phyloP scores from a whole-genome alignment of 2,113 vertebrate genomes.

The Clarias magur region DNA sequence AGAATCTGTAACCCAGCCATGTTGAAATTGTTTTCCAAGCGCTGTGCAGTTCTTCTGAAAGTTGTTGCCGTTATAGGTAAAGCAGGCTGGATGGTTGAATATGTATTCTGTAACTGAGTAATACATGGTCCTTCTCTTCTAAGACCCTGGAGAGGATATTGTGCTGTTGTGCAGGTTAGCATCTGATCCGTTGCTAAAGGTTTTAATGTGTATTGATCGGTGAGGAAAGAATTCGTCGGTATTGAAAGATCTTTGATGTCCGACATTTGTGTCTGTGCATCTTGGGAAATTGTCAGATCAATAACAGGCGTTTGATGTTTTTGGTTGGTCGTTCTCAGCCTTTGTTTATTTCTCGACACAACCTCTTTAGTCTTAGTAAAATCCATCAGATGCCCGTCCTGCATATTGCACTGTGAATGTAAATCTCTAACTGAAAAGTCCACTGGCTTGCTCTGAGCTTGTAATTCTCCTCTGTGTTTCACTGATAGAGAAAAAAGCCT shows the following conservation, averaged over 20 bases:
- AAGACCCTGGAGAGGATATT: conserved; percentile 1
- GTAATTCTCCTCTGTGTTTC: conserved; percentile 52
- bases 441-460: conserved; percentile 72
- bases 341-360: conserved; percentile 73
- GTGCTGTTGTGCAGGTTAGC: neutral
- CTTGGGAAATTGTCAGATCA: conserved; percentile 74
- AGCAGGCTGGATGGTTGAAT: conserved; percentile 10
- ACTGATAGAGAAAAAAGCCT: conserved; percentile 40
- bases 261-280: conserved; percentile 33
- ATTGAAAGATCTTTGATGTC: conserved; percentile 60
- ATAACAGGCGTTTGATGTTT: conserved; percentile 64
- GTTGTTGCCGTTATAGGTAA: conserved; percentile 28
- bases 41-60: neutral
- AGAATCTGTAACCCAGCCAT: neutral
- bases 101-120: conserved; percentile 21
- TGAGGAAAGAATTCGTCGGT: neutral
- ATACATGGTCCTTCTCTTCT: neutral
- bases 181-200: neutral
- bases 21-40: neutral
- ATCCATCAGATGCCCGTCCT: conserved; percentile 79
- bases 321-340: conserved; percentile 49
- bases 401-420: conserved; percentile 51
- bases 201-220: neutral
- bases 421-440: conserved; percentile 80
- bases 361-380: conserved; percentile 77